Conservation (phyloP, 2,888 invertebrate species). For the Ariolimax columbianus region DNA sequence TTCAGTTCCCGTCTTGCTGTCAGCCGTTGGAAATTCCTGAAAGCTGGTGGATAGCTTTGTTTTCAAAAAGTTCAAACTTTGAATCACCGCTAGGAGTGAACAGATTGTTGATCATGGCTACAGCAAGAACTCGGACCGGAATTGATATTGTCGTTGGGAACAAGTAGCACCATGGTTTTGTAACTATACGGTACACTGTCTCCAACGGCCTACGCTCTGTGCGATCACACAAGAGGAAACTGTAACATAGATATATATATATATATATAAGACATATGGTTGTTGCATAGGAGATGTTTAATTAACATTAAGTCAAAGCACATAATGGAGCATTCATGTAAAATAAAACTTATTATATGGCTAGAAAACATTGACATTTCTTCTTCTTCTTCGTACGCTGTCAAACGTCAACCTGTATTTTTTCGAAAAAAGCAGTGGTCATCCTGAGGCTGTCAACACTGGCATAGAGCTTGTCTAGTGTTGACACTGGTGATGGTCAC, state of each 20-base stretch:
- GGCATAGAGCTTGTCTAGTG: too few species aligned
- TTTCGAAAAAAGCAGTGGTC: too few species aligned
- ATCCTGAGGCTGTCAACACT: too few species aligned
- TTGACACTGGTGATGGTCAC: too few species aligned
- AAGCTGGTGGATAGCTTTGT: constrained; percentile 73
- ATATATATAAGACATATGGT: too few species aligned
- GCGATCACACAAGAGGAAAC: constrained; percentile 74
- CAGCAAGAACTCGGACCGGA: constrained; percentile 71
- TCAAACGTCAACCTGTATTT: too few species aligned
- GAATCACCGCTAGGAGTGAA: constrained; percentile 56
- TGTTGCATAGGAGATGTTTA: neutral
- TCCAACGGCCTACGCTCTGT: constrained; percentile 73
- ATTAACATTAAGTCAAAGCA: too few species aligned
- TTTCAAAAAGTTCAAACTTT: constrained; percentile 69
- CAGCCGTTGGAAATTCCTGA: constrained; percentile 59
- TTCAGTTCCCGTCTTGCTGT: neutral
- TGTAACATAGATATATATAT: constrained; percentile 53
- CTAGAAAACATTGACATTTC: too few species aligned
- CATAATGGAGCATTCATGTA: too few species aligned
- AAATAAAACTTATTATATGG: too few species aligned
- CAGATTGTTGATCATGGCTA: constrained; percentile 74
- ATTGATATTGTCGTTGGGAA: constrained; percentile 75
- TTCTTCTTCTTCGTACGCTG: too few species aligned
- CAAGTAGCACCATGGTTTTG: constrained; percentile 71
- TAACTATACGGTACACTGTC: constrained; percentile 61